Percentiles rank a stretch among this genome's conserved stretches.
Evolutionary conservation across 2,113 vertebrate species (phyloP).

Genomic region (Isichthys henryi): DNA sequence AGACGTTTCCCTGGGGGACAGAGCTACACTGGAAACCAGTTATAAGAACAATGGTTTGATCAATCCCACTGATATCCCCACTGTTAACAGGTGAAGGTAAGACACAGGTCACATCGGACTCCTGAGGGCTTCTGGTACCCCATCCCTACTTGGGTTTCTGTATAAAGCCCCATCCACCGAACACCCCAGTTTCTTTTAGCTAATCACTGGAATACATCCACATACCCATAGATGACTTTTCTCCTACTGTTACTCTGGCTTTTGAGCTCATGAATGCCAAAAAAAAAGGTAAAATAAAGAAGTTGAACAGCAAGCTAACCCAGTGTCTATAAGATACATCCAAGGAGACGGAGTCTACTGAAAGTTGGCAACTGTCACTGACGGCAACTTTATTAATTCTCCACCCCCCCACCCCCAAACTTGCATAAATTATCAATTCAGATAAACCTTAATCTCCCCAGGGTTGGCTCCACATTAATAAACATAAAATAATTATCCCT

Average conservation of each 20-base stretch:
- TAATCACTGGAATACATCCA: neutral
- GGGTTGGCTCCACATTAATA: conserved; percentile 6
- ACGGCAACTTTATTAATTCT: neutral
- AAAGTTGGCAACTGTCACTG: neutral
- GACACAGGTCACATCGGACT: neutral
- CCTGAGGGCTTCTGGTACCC: neutral
- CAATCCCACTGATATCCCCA: neutral
- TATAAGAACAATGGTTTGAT: neutral
- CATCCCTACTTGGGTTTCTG: neutral
- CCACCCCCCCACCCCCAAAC: neutral
- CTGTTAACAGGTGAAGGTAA: neutral
- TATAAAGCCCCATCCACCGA: neutral
- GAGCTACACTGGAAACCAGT: neutral
- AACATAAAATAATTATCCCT: conserved; percentile 12
- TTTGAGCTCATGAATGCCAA: neutral
- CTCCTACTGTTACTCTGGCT: neutral
- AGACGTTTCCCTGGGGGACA: neutral
- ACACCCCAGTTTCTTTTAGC: neutral
- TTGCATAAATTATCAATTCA: conserved; percentile 13
- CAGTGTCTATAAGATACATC: neutral
- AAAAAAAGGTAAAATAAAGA: neutral
- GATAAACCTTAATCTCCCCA: neutral
- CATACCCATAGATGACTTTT: neutral
- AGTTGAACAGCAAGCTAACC: neutral
- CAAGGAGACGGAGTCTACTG: neutral